Conservation (phyloP, 2,113 vertebrate genomes). For the Hippocampus guttulatus region DNA sequence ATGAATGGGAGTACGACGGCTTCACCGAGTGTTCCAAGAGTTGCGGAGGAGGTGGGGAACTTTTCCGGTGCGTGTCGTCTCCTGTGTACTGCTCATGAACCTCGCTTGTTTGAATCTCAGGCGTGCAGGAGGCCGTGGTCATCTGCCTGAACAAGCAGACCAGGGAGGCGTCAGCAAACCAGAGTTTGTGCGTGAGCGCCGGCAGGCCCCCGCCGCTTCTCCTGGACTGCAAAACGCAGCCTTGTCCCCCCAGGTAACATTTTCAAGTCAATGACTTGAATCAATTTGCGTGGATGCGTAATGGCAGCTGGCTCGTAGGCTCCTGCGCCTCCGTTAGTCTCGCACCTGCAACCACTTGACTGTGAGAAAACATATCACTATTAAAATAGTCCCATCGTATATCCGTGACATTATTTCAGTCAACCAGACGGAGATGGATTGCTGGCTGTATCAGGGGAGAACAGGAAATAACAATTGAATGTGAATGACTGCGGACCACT, state of each 20-base stretch:
- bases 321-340: not conserved
- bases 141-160: slow-evolving; percentile 95
- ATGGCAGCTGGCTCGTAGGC: not conserved
- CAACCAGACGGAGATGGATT: slow-evolving; percentile 34
- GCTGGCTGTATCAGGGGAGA: slow-evolving; percentile 27
- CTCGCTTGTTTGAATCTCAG: slow-evolving; percentile 58
- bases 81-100: not conserved
- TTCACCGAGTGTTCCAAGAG: slow-evolving; percentile 90
- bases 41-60: slow-evolving; percentile 86
- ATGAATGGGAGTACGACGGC: slow-evolving; percentile 93
- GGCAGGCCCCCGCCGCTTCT: slow-evolving; percentile 83
- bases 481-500: slow-evolving; percentile 28
- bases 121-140: slow-evolving; percentile 90
- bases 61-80: not conserved
- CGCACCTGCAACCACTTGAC: slow-evolving; percentile 39
- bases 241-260: slow-evolving; percentile 88
- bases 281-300: too few relatives aligned
- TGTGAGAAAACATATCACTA: slow-evolving; percentile 13
- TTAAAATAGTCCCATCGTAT: slow-evolving; percentile 2
- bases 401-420: not conserved
- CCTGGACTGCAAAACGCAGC: slow-evolving; percentile 81
- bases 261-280: not conserved
- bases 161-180: slow-evolving; percentile 71
- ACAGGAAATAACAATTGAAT: slow-evolving; percentile 49
- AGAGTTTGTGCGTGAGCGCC: slow-evolving; percentile 78